Evolutionary conservation across 2,797 vertebrate species (phyloP), one percentile per base, ranked within the genome.

Genomic region (Sebastes matsubarae): DNA sequence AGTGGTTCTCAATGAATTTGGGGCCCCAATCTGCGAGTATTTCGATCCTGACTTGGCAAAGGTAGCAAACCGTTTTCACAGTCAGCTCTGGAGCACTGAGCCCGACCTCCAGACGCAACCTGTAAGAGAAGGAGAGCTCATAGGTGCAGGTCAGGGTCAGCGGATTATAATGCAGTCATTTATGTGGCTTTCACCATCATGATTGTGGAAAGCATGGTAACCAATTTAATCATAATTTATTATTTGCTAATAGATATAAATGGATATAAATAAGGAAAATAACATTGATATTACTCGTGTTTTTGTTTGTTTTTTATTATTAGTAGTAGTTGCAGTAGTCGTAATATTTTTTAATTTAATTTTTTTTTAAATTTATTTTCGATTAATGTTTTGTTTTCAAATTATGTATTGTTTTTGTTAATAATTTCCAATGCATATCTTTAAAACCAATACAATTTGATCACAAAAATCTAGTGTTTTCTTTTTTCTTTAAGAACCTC

Each of bases 51-150:
- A 72, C n/a, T 55, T 55, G 16, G 60, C 42, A 50, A 54, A 60
- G 25, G 54, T 68, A 22, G 11, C 55, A 24, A 18, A 67, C 46
- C 24, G 54, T 76, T 76, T 75, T 73, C 3, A 34, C 61, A 79
- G 66, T 60, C 80, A 70, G 46, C 54, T 42, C 65, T 72, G 63
- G 72, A 24, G 42, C 42, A 18, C 61, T 29, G 34, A 65, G 22
- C 20, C 63, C 13, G 54, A 88, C 55, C 68, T 80, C 70, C 60
- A 67, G 52, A 84, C 25, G 7, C 24, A 59, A n/a, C 42, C 50
- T 65, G 61, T 32, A 66, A 46, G 27, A 27, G 0, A 70, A 58
- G n/a, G 11, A 60, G 72, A 34, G 71, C 64, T 70, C 46, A 32
- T 10, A 20, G 12, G 27, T n/a, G 13, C 13, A 75, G 38, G 54